These are phyloP conservation scores for Archivesica marissinica DNA, from an alignment of 1,140 invertebrate species.

Conservation along the genomic window DNA sequence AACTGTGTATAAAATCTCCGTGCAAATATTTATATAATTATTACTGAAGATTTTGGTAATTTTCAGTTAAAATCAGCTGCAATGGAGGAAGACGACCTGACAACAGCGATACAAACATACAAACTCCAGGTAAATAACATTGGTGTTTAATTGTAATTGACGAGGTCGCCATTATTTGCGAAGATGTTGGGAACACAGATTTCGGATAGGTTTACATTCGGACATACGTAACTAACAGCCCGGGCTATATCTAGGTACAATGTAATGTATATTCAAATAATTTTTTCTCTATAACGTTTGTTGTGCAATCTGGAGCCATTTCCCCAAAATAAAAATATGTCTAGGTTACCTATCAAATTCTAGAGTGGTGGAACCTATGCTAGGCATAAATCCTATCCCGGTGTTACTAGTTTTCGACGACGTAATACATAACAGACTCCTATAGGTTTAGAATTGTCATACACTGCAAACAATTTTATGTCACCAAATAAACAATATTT, in stretches of 20 bases:
- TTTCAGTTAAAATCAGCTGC: neutral
- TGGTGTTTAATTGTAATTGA: neutral
- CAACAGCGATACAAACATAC: conserved; percentile 45
- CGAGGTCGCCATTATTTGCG: neutral
- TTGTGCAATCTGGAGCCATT: neutral
- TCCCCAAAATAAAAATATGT: no score
- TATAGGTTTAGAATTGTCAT: no score
- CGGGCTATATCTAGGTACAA: neutral
- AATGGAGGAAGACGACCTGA: conserved; percentile 55
- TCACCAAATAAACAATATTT: no score
- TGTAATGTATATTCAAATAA: neutral
- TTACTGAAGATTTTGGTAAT: no score
- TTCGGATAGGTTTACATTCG: neutral
- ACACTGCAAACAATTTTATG: no score
- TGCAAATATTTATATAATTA: neutral
- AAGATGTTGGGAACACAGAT: neutral
- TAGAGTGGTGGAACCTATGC: no score
- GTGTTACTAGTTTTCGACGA: no score
- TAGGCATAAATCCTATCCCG: no score
- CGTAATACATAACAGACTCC: no score
- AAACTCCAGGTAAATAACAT: conserved; percentile 30
- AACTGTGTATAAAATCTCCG: neutral
- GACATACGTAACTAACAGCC: neutral
- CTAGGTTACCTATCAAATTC: no score
- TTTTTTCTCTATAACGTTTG: neutral